Evolutionary conservation across 1,140 invertebrate genomes (phyloP), one percentile per base, ranked within the genome.

Genomic region (Lerema accius): DNA sequence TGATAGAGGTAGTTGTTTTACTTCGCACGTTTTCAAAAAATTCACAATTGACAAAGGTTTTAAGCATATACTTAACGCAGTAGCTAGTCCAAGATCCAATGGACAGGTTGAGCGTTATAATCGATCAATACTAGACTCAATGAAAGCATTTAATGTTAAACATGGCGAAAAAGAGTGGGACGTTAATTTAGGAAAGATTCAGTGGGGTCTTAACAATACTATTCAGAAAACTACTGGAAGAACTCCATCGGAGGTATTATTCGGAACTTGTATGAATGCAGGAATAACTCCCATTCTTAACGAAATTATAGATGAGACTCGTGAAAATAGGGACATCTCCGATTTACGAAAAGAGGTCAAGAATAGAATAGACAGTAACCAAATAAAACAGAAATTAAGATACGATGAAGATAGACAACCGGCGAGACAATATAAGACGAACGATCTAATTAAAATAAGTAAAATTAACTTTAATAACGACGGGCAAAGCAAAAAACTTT

Each of bases 1-100:
- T n/a, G 67, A 69, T 53, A 7, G 67, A 3, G 67, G 62, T 1
- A 43, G 49, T 7, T 39, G 49, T 35, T 69, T 69, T 15, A 69
- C 67, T 0, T 62, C 51, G 0, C 26, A 62, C 13, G 17, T 14
- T 2, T 69, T 69, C 32, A 45, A 28, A 35, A 42, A n/a, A 11
- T 65, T 62, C 46, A 19, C 14, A 43, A 4, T 50, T 1, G 49
- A 60, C 16, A 55, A 40, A 16, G 43, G 43, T 4, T 7, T 46
- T 0, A 46, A 46, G 6, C 43, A 46, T 4, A 13, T 46, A 10
- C 10, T 46, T 1, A 46, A 46, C 10, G 43, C 43, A 4, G 43
- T 46, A 0, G 15, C 43, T n/a, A 5, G 43, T 23, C 43, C 43
- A 0, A 46, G 43, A 23, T 19, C 43, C 0, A 46, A 46, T 10